Evolutionary conservation across 1,140 invertebrate species (phyloP), one percentile per base, ranked within the genome.

Genomic region (Episyrphus balteatus): DNA sequence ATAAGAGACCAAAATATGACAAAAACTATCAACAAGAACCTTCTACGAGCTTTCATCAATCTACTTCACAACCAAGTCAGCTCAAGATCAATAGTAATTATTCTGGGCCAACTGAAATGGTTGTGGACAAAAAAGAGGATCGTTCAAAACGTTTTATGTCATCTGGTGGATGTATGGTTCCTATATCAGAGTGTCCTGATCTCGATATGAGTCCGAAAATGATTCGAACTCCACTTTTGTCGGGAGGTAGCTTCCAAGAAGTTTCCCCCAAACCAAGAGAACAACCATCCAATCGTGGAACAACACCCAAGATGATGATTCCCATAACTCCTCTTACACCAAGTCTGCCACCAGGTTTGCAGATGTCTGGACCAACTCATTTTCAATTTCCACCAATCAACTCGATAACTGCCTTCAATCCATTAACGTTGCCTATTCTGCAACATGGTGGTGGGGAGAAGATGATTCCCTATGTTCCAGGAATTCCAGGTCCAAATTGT

Each of bases 401-500:
- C 52, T 71, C 74, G 39, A 82, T 83, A 52, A 82, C 81, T 55
- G 79, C 79, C 42, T 85, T 78, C 58, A 86, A 85, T 68, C 83
- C 85, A 0, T 59, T 86, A 14, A 78, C 76, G 11, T 58, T 77
- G 51, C 73, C 75, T 8, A 73, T 73, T 5, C 51, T 58, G 47
- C 47, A 52, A 19, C 80, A 81, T 52, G 59, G 79, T 26, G 78
- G 81, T 47, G 74, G 77, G 19, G 83, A 80, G n/a, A 84, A 84
- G 61, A 66, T 82, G 9, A 84, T 88, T 55, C 83, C 84, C 5
- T 82, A 85, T 64, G 86, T 90, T 6, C 87, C 86, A 3, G 88
- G 87, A 11, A 91, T 91, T 63, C 87, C 87, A 1, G 87, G 87
- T 32, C 87, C 88, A 1, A 80, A 82, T 50, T 80, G 75, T 12